Evolutionary conservation across 64 coral and sea anemone species (phyloP).

Genomic region (Dendronephthya gigantea): DNA sequence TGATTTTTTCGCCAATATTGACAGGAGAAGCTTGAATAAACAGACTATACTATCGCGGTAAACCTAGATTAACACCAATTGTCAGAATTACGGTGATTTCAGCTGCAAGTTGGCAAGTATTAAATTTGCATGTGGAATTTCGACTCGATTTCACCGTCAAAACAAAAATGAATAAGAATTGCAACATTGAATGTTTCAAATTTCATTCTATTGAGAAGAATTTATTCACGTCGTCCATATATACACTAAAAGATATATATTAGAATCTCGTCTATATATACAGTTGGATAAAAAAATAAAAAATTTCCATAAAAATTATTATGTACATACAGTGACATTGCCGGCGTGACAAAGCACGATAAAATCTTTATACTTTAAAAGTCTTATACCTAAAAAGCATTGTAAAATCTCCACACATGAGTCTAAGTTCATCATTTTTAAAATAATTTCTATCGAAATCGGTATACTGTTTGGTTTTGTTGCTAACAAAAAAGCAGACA

Average conservation of each 20-base stretch:
- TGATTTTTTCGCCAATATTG: not conserved
- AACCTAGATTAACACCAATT: not conserved
- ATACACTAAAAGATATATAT: not conserved
- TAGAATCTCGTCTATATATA: not conserved
- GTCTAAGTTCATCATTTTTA: not conserved
- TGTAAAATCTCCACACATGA: not conserved
- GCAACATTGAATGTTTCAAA: not conserved
- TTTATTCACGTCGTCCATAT: not conserved
- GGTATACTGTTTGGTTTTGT: not conserved
- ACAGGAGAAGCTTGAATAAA: not conserved
- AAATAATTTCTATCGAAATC: not conserved
- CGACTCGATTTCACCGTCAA: not conserved
- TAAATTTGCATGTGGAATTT: not conserved
- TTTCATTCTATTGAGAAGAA: not conserved
- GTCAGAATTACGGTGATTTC: not conserved
- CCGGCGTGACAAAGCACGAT: not conserved
- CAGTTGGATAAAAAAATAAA: not conserved
- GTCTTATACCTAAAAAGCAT: too few species aligned
- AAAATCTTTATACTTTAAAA: not conserved
- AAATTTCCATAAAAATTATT: not conserved
- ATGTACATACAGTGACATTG: not conserved
- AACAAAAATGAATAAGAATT: not conserved
- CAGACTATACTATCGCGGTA: not conserved
- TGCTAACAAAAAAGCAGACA: not conserved
- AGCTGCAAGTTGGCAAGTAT: not conserved